Conservation (phyloP, 1,140 invertebrate species). For the Drosophila rufa region DNA sequence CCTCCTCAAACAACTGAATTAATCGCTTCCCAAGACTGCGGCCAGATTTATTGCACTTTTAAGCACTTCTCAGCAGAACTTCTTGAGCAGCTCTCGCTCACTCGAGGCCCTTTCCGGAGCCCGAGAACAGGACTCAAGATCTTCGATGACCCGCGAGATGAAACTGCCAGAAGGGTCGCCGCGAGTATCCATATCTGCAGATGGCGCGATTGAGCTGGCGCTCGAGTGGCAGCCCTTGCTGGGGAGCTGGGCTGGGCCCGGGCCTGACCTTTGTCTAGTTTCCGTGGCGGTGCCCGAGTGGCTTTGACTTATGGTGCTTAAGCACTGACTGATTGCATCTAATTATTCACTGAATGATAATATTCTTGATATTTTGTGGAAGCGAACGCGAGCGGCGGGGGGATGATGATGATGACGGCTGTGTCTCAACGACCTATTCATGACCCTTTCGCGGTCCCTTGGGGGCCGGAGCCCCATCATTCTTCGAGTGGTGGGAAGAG, state of each 20-base stretch:
- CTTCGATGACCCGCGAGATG: slow-evolving; percentile 40
- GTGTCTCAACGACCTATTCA: slow-evolving; percentile 78
- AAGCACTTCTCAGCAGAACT: not conserved
- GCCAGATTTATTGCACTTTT: not conserved
- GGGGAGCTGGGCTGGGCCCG: slow-evolving; percentile 3
- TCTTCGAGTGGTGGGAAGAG: slow-evolving; percentile 53
- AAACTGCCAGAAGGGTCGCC: slow-evolving; percentile 47
- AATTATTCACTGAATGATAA: slow-evolving; percentile 84
- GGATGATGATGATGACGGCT: slow-evolving; percentile 62
- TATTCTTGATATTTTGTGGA: slow-evolving; percentile 74
- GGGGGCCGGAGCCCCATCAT: slow-evolving; percentile 35
- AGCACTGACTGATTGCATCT: slow-evolving; percentile 82
- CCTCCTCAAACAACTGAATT: not conserved
- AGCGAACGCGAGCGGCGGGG: slow-evolving; percentile 5
- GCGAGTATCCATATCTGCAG: slow-evolving; percentile 64
- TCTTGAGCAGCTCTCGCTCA: slow-evolving; percentile 18
- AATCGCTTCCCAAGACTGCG: not conserved
- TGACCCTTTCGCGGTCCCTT: slow-evolving; percentile 73
- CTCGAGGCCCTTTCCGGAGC: slow-evolving; percentile 14
- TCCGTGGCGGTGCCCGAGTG: slow-evolving; percentile 45
- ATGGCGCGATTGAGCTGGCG: slow-evolving; percentile 50
- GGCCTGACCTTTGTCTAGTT: slow-evolving; percentile 72
- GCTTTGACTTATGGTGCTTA: slow-evolving; percentile 80
- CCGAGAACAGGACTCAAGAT: slow-evolving; percentile 29
- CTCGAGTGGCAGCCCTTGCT: slow-evolving; percentile 31